Base-by-base conservation (phyloP, 2,797 vertebrate species). In the Rhodeus uyekii region DNA sequence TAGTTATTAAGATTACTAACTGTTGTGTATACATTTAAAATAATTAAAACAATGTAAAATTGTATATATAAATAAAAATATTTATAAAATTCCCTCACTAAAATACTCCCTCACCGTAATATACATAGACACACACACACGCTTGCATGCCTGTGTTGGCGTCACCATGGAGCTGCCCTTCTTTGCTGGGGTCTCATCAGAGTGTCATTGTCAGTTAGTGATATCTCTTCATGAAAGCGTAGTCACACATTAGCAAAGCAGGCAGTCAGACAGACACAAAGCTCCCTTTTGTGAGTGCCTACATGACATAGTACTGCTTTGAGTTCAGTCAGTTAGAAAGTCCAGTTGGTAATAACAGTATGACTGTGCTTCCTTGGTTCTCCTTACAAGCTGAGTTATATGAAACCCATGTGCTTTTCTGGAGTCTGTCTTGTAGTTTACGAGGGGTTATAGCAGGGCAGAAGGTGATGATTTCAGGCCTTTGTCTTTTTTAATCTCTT, bases 311-410 rank as follows among this genome's bases (percentile, higher is more conserved):
- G 74, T 53, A 58, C 74, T 46, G 69, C 78, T 76, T 86, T 86
- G 76, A 86, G 80, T 78, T 83, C 73, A 55, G 76, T 80, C 79
- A 78, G 68, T 82, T 78, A 65, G 67, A 85, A 78, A 55, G 32
- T 50, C 44, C 53, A 14, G 32, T 53, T 76, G 24, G 48, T 73
- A 73, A 65, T 44, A 46, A 24, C 71, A 76, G 64, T 24, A 60
- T 64, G 73, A 81, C 71, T 72, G 42, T 22, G 34, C 55, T 82
- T 42, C 65, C 39, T 78, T 61, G 65, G 39, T 38, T 81, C 38
- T 77, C 68, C 71, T 48, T 38, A 55, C 53, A 14, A 5, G 36
- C 14, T 48, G 67, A 69, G 78, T 84, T 61, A 50, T 55, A 67
- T 44, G n/a, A 68, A 82, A 50, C 58, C 46, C 16, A 32, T 74